Percentiles rank a stretch among this genome's conserved stretches.
These are phyloP conservation scores for Novumbra hubbsi DNA, from an alignment of 2,797 vertebrate species.

Conservation along the genomic window DNA sequence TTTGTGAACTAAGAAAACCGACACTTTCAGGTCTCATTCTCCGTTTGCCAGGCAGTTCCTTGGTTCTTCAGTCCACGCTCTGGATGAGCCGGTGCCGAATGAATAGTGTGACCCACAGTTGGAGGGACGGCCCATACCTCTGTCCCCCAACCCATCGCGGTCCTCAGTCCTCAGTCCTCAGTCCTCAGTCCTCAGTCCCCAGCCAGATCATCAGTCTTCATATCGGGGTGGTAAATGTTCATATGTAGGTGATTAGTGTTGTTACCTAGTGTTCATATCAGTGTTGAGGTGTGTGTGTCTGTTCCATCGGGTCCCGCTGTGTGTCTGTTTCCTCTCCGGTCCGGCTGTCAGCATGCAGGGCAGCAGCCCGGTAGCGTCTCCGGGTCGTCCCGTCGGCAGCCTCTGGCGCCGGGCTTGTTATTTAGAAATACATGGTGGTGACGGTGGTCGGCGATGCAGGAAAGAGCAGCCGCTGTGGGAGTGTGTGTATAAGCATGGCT, in stretches of 20 bases:
- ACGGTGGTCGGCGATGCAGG: conserved; percentile 31
- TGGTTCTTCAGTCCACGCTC: neutral
- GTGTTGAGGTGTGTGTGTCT: conserved; percentile 15
- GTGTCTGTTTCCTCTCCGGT: conserved; percentile 31
- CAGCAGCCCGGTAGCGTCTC: conserved; percentile 29
- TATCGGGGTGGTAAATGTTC: conserved; percentile 21
- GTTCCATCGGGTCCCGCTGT: conserved; percentile 21
- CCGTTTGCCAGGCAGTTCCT: neutral
- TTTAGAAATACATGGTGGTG: conserved; percentile 64
- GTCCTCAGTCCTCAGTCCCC: too few species aligned
- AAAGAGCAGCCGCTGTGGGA: neutral
- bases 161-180: neutral
- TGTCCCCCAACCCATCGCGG: neutral
- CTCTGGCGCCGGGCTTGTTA: conserved; percentile 42
- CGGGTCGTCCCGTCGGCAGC: conserved; percentile 18
- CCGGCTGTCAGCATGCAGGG: conserved; percentile 15
- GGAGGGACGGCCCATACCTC: neutral
- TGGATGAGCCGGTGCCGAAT: neutral
- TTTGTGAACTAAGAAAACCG: neutral
- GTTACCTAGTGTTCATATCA: conserved; percentile 23
- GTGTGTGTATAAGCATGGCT: conserved; percentile 7
- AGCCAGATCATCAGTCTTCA: conserved; percentile 5
- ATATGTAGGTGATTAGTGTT: conserved; percentile 38
- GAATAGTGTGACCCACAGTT: neutral
- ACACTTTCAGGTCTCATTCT: neutral